Evolutionary conservation across 2,888 invertebrate genomes (phyloP), one percentile per base, ranked within the genome.

Genomic region (Sphaeridia pumilis): DNA sequence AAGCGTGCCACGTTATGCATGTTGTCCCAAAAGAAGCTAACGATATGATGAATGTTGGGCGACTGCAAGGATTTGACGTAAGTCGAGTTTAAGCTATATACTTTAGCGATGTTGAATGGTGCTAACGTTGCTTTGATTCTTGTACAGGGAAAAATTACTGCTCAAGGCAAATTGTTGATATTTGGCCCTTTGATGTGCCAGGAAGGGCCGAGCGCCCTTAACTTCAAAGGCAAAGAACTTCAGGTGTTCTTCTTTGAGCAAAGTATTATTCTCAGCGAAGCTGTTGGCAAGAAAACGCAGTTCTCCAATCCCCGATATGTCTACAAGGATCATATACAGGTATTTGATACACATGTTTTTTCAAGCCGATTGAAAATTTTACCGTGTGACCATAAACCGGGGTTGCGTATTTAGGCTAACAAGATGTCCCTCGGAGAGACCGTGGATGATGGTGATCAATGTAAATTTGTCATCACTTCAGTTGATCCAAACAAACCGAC

Each of bases 11-110:
- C 60, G 85, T 89, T 65, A 87, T 87, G 75, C 54, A 56, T 42
- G 54, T 92, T 61, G 92, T 95, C 59, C 97, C 97, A 38, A 94
- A 95, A 74, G 85, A 87, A 60, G 97, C 97, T 63, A 93, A 98
- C 72, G 94, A 95, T 71, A 97, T 95, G 94, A 97, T 97, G 97
- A 88, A 90, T 69, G 89, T 98, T 56, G 93, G 95, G 24, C 78
- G 97, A 52, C 76, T 98, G 41, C 92, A 97, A 72, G 94, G 94
- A 64, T 97, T 94, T 70, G 86, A 90, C 74, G 92, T 89, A 74
- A 79, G 78, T 72, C 55, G 17, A 41, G 20, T 5, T 7, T 41
- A 7, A 12, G 7, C 7, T 12, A 12, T 12, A 20, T 20, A 7
- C 41, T 31, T 31, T 31, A 17, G 41, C 7, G 14, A 20, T 17